Evolutionary conservation across 2,888 invertebrate genomes (phyloP), one percentile per base, ranked within the genome.

Genomic region (Thera britannica): DNA sequence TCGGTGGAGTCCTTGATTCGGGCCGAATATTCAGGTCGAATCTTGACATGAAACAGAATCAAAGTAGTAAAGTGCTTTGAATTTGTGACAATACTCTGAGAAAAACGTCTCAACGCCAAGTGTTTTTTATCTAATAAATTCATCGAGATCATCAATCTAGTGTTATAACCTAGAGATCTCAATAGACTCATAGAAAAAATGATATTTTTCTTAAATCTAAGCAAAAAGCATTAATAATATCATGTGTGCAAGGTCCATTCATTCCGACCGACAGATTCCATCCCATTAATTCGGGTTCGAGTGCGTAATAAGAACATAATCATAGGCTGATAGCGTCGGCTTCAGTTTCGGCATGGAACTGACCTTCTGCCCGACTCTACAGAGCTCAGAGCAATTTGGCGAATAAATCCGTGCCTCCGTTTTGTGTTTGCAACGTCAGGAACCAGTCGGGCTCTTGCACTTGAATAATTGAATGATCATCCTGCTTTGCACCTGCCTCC

Each of bases 401-500:
- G 80, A 79, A 87, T 86, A 88, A 87, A 87, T 88, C 85, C 79
- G 78, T 81, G 80, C 74, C 79, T 76, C 79, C 76, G 76, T 78
- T 82, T 79, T 84, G 81, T 81, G 79, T 81, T 82, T 75, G 78
- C 83, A 77, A 76, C 79, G 79, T 83, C 82, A 83, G 81, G 78
- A 77, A 72, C 76, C 77, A 79, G 74, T 75, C 77, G 73, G 75
- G 81, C 72, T 81, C 70, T 62, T 73, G 79, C 76, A 81, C 74
- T 79, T 84, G 81, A 85, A 85, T 84, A 80, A 85, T 82, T 79
- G 77, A 82, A 83, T 75, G 75, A 81, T 76, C 75, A 76, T 72
- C 73, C 75, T 76, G 72, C 71, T 77, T 72, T 74, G 77, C 77
- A 83, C 78, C 78, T 73, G 72, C 67, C 44, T 58, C 49, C 60